Evolutionary conservation across 2,113 vertebrate species (phyloP).

Genomic region (Eolophus roseicapilla): DNA sequence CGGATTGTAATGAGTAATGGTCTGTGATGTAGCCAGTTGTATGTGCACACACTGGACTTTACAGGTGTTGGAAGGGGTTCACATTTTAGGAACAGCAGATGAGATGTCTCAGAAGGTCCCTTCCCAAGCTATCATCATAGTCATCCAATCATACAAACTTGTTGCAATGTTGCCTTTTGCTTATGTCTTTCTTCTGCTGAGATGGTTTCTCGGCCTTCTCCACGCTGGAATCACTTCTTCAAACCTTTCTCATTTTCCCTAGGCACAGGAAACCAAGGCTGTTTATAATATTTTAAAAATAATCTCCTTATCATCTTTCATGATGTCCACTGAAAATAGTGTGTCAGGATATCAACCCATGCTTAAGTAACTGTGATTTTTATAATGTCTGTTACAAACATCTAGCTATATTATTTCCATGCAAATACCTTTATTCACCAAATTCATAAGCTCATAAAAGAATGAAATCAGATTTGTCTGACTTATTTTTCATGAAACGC

Average conservation of each 20-base stretch:
- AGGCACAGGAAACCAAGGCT: neutral
- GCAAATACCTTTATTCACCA: neutral
- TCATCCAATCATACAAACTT: neutral
- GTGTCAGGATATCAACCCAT: neutral
- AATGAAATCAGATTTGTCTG: constrained; percentile 30
- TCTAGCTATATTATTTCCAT: neutral
- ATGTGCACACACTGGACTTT: fast-evolving
- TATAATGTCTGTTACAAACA: neutral
- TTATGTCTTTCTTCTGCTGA: neutral
- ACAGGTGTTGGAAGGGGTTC: neutral
- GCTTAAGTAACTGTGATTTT: neutral
- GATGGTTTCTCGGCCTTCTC: neutral
- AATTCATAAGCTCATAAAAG: neutral
- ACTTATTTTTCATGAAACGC: neutral
- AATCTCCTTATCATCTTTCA: neutral
- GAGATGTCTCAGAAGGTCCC: neutral
- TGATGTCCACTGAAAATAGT: neutral
- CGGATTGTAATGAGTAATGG: fast-evolving
- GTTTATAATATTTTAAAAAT: neutral
- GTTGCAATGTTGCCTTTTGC: neutral
- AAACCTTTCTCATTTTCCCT: neutral
- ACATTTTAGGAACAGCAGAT: neutral
- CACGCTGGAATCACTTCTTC: neutral
- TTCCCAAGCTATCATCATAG: neutral
- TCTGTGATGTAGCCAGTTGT: neutral